Percentiles rank a stretch among this genome's conserved stretches.
phyloP scores from a whole-genome alignment of 1,140 invertebrate species.

The Sarcophaga peregrina region DNA sequence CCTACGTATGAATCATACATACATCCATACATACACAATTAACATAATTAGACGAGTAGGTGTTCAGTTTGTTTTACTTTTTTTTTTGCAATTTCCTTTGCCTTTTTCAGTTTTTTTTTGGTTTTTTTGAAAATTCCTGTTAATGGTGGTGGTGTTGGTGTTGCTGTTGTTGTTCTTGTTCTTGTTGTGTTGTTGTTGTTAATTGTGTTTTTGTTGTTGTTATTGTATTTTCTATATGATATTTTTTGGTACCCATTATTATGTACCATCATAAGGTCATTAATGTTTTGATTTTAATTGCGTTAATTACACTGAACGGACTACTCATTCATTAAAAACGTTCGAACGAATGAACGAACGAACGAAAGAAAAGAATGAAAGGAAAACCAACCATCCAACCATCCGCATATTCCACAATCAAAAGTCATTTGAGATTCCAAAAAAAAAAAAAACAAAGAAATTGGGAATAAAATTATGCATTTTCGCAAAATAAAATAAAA shows the following conservation, averaged over 20 bases:
- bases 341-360: too few species aligned
- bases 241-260: background rate
- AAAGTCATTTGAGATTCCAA: background rate
- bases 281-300: slow-evolving; percentile 67
- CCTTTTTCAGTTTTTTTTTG: too few species aligned
- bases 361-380: too few species aligned
- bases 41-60: slow-evolving; percentile 49
- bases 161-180: too few species aligned
- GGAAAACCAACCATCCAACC: too few species aligned
- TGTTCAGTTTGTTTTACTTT: slow-evolving; percentile 36
- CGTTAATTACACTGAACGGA: slow-evolving; percentile 66
- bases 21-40: slow-evolving; percentile 45
- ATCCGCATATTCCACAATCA: slow-evolving; percentile 10
- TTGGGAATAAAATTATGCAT: slow-evolving; percentile 4
- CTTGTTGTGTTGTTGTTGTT: background rate
- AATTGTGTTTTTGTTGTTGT: slow-evolving; percentile 12
- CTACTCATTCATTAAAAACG: slow-evolving; percentile 46
- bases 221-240: background rate
- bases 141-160: too few species aligned
- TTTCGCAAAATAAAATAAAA: background rate
- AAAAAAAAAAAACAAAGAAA: background rate
- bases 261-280: slow-evolving; percentile 54
- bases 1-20: too few species aligned
- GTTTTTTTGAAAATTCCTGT: too few species aligned
- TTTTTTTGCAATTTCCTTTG: too few species aligned